A percentile compares a stretch with the other conserved stretches of the same genome.
Conservation (phyloP, 2,888 invertebrate species). For the Eledona agricola region DNA sequence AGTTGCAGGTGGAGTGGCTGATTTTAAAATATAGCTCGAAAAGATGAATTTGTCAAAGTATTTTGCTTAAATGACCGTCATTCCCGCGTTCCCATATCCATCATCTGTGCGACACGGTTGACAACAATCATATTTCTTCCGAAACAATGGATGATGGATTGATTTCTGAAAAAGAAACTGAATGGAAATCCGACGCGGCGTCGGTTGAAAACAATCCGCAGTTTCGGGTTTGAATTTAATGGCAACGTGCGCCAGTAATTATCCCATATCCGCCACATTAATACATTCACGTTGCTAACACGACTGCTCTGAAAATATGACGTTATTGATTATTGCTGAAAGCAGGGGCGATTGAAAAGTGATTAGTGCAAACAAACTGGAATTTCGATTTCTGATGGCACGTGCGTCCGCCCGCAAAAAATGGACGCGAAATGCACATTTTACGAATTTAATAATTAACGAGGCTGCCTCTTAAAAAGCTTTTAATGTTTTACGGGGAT, state of each 20-base stretch:
- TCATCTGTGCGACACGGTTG: background rate
- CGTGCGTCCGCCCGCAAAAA: no score
- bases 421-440: no score
- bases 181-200: constrained; percentile 5
- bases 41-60: no score
- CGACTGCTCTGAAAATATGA: constrained; percentile 20
- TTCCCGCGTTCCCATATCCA: background rate
- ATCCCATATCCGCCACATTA: constrained; percentile 11
- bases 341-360: constrained; percentile 14
- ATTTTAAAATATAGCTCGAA: no score
- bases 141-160: constrained; percentile 26
- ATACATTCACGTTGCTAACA: constrained; percentile 10
- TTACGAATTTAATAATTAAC: no score
- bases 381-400: no score
- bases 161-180: constrained; percentile 18
- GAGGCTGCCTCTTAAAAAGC: no score
- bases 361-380: constrained; percentile 16
- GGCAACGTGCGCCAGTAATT: constrained; percentile 13
- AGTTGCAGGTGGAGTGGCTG: no score
- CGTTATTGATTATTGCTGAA: constrained; percentile 19
- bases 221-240: constrained; percentile 12
- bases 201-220: constrained; percentile 8
- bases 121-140: constrained; percentile 11
- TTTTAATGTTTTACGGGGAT: no score
- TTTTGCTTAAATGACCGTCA: no score